Conservation (phyloP, 2,113 vertebrate species). For the Echinops telfairi region DNA sequence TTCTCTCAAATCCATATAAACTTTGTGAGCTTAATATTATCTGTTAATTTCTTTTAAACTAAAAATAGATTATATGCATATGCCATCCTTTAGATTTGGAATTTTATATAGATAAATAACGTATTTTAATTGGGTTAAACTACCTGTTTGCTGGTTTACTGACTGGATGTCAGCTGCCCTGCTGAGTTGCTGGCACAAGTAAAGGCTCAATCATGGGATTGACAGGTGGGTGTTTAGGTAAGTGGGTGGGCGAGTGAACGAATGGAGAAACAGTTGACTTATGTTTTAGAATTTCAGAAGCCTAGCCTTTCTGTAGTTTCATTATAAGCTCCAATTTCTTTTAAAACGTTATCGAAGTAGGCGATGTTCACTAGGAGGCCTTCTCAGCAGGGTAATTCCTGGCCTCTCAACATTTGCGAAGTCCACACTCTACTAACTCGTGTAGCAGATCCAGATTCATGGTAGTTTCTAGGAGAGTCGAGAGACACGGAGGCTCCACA, state of each 20-base stretch:
- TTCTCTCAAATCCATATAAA: background rate
- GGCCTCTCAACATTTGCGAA: background rate
- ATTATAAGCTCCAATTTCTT: slow-evolving; percentile 48
- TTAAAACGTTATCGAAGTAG: background rate
- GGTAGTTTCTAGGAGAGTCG: background rate
- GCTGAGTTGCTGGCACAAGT: background rate
- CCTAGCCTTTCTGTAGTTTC: background rate
- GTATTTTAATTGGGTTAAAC: slow-evolving; percentile 10
- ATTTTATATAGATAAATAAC: slow-evolving; percentile 14
- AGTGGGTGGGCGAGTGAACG: background rate
- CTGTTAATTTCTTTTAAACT: slow-evolving; percentile 43
- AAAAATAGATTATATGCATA: background rate
- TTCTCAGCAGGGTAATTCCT: background rate
- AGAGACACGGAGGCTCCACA: background rate
- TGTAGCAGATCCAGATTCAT: background rate
- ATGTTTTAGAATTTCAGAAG: slow-evolving; percentile 46
- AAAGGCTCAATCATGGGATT: background rate
- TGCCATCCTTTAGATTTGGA: slow-evolving; percentile 14
- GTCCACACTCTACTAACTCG: background rate
- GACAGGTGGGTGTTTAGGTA: background rate
- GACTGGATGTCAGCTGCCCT: background rate
- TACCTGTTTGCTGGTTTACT: slow-evolving; percentile 32
- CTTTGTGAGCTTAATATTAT: background rate
- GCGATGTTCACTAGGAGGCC: background rate
- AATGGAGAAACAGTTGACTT: background rate